A percentile compares a stretch with the other conserved stretches of the same genome.
Evolutionary conservation across 2,888 invertebrate genomes (phyloP).

Genomic region (Apoderus coryli): DNA sequence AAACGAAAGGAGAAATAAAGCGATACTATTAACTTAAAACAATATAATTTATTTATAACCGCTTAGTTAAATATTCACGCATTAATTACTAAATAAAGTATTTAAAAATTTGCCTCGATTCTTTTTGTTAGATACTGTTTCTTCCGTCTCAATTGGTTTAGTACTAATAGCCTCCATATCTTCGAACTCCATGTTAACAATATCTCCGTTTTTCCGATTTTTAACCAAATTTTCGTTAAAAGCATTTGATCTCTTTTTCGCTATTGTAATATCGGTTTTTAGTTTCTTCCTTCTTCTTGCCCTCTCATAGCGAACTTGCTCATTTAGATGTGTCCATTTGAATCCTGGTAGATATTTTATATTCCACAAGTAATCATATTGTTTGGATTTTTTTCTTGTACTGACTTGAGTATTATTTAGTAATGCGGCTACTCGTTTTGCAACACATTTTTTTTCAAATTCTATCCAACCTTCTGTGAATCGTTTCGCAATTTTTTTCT

Average conservation of each 20-base stretch:
- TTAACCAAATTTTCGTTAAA: constrained; percentile 72
- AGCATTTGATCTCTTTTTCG: constrained; percentile 79
- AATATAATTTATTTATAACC: too few relatives aligned
- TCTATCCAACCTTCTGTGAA: constrained; percentile 95
- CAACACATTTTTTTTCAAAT: constrained; percentile 74
- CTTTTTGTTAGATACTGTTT: constrained; percentile 13
- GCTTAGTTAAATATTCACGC: not conserved
- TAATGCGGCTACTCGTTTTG: constrained; percentile 67
- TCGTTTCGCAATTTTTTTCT: constrained; percentile 39
- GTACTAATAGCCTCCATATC: constrained; percentile 14
- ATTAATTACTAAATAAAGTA: not conserved
- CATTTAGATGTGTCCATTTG: constrained; percentile 92
- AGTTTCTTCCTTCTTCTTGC: constrained; percentile 78
- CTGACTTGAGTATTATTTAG: constrained; percentile 84
- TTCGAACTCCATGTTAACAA: constrained; percentile 24
- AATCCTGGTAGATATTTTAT: constrained; percentile 91
- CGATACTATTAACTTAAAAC: too few relatives aligned
- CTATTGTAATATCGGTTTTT: constrained; percentile 76
- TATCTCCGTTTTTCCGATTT: constrained; percentile 47
- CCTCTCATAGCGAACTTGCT: constrained; percentile 83
- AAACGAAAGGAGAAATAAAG: too few relatives aligned
- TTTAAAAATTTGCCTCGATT: constrained; percentile 26
- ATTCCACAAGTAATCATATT: constrained; percentile 88
- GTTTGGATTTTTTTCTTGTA: constrained; percentile 69
- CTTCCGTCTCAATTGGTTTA: constrained; percentile 6